A percentile compares a stretch with the other conserved stretches of the same genome.
Conservation (phyloP, 2,797 vertebrate species). For the Pagetopsis macropterus region DNA sequence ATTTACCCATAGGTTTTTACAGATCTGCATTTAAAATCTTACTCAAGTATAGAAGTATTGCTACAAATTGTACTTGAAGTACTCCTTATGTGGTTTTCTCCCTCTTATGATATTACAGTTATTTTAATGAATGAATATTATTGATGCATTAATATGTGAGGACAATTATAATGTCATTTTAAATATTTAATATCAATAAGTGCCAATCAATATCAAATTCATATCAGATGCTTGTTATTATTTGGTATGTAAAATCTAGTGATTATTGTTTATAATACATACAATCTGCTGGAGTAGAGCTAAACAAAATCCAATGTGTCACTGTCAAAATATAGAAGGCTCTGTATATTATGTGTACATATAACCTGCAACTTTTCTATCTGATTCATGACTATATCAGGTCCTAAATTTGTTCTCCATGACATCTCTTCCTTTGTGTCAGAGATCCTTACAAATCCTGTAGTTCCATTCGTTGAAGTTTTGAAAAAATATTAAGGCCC, state of each 20-base stretch:
- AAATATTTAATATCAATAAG: neutral
- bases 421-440: conserved; percentile 23
- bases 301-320: neutral
- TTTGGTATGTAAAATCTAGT: neutral
- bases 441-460: conserved; percentile 49
- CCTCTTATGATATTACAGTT: neutral
- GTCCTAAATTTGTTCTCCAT: conserved; percentile 9
- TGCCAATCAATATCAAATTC: neutral
- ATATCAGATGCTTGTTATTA: neutral
- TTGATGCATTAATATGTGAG: neutral
- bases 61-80: neutral
- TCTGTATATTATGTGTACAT: conserved; percentile 10
- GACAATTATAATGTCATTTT: neutral
- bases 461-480: conserved; percentile 46
- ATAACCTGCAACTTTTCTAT: conserved; percentile 15
- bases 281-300: neutral
- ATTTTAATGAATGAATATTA: neutral
- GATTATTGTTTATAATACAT: neutral
- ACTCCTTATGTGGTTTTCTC: neutral
- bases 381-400: neutral
- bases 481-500: conserved; percentile 58
- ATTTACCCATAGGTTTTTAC: neutral
- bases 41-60: neutral
- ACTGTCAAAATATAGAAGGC: neutral
- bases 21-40: neutral